Evolutionary conservation across 2,113 vertebrate genomes (phyloP).

Genomic region (Scophthalmus maximus): DNA sequence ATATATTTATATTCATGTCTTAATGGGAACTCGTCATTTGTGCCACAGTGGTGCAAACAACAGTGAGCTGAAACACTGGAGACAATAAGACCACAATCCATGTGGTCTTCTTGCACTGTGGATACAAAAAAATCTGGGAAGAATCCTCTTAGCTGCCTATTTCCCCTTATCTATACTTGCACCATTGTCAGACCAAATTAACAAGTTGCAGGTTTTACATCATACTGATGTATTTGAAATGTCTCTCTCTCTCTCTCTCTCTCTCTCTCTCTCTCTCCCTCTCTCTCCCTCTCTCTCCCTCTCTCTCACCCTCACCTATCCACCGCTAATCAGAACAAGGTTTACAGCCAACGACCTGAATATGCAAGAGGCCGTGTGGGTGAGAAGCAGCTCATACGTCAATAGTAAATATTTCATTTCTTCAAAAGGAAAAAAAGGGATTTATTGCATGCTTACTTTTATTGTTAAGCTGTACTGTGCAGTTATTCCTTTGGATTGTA

Average conservation of each 20-base stretch:
- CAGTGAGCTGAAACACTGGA: slow-evolving; percentile 25
- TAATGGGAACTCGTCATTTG: slow-evolving; percentile 23
- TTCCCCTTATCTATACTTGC: slow-evolving; percentile 51
- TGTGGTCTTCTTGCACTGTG: slow-evolving; percentile 24
- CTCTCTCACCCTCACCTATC: slow-evolving; percentile 3
- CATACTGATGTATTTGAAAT: slow-evolving; percentile 25
- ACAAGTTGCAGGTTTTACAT: slow-evolving; percentile 46
- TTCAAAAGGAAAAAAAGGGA: slow-evolving; percentile 60
- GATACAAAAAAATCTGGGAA: slow-evolving; percentile 44
- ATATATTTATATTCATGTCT: slow-evolving; percentile 2
- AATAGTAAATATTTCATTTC: slow-evolving; percentile 55
- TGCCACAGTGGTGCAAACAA: slow-evolving; percentile 15
- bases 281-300: not conserved
- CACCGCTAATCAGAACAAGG: slow-evolving; percentile 31
- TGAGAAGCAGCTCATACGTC: slow-evolving; percentile 35
- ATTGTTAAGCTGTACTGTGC: slow-evolving; percentile 75
- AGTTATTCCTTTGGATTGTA: slow-evolving; percentile 73
- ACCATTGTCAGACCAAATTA: slow-evolving; percentile 57
- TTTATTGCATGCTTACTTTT: slow-evolving; percentile 81
- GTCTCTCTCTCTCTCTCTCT: slow-evolving; percentile 1
- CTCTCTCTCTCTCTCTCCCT: not conserved
- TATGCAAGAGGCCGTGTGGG: slow-evolving; percentile 58
- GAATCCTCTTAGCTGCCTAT: slow-evolving; percentile 54
- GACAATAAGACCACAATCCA: slow-evolving; percentile 27
- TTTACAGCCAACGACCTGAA: slow-evolving; percentile 53